Evolutionary conservation across 1,140 invertebrate species (phyloP), one percentile per base, ranked within the genome.

Genomic region (Anadara kagoshimensis): DNA sequence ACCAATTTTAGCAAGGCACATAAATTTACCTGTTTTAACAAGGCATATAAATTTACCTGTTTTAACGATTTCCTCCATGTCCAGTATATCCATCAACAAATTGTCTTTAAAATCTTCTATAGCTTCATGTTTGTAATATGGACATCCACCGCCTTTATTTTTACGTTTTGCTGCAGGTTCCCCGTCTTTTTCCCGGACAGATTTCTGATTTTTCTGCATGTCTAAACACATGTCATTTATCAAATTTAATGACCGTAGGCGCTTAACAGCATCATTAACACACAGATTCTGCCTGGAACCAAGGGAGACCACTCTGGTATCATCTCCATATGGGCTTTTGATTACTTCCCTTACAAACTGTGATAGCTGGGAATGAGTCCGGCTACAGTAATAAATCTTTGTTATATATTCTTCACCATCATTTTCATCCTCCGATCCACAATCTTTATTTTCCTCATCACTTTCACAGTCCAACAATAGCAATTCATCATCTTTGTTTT

Each of bases 141-240:
- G 92, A 91, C 95, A 96, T 65, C 24, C 22, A 47, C 36, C 54
- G 20, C 62, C 53, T 59, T 71, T 73, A 18, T 74, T 72, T 43
- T 65, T 61, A n/a, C 69, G 58, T 36, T 80, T 82, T 16, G 53
- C 54, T 53, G 59, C 41, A 63, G 68, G n/a, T 43, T 76, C 72
- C 16, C 69, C 47, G 16, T 29, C 57, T 12, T 71, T 45, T 22
- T 78, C 41, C 53, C 73, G 62, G 44, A 43, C 62, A 41, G 41
- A 44, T 20, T 29, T 89, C 90, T 93, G 92, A 61, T 93, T 92
- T 88, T 94, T 94, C 90, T 95, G 95, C 81, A 99, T 87, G 79
- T 99, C 96, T 76, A 97, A 85, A 89, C 98, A 99, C 80, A 93
- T 93, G 89, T 99, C 97, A 92, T 99, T 99, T 24, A 99, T 97